Conservation (phyloP, 2,888 invertebrate genomes). For the Oxystoma pomonae region DNA sequence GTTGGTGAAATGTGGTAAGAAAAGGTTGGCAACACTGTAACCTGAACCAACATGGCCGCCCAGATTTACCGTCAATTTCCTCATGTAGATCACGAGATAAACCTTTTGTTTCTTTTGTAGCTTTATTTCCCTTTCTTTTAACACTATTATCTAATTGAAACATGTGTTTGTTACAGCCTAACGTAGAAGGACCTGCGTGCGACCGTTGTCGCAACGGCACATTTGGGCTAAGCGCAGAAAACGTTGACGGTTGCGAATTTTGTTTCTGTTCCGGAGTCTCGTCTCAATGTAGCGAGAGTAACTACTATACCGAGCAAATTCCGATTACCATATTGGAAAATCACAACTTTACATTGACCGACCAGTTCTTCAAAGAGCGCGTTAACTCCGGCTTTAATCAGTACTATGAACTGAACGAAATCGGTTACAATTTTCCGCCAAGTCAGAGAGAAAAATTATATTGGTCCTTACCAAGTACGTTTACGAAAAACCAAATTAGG, state of each 20-base stretch:
- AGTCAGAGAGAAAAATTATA: conserved; percentile 54
- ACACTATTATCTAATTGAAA: too few species aligned
- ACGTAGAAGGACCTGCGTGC: conserved; percentile 75
- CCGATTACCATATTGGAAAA: conserved; percentile 58
- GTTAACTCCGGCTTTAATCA: conserved; percentile 50
- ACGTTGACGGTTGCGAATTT: conserved; percentile 74
- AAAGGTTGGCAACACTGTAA: too few species aligned
- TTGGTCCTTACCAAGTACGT: conserved; percentile 70
- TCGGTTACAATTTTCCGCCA: conserved; percentile 55
- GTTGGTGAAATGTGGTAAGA: too few species aligned
- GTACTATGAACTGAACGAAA: conserved; percentile 57
- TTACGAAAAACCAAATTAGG: conserved; percentile 71
- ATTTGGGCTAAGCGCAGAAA: conserved; percentile 67
- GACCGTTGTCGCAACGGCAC: conserved; percentile 74
- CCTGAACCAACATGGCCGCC: too few species aligned
- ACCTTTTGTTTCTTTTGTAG: too few species aligned
- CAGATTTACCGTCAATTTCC: too few species aligned
- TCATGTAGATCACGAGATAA: too few species aligned
- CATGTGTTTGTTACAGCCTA: conserved; percentile 53
- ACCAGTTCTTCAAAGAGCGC: conserved; percentile 47
- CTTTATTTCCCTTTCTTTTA: too few species aligned
- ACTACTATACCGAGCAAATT: conserved; percentile 58
- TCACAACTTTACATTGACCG: conserved; percentile 62
- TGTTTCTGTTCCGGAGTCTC: conserved; percentile 88
- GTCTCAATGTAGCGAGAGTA: conserved; percentile 67